Conservation (phyloP, 2,113 vertebrate species). For the Channa maculata region DNA sequence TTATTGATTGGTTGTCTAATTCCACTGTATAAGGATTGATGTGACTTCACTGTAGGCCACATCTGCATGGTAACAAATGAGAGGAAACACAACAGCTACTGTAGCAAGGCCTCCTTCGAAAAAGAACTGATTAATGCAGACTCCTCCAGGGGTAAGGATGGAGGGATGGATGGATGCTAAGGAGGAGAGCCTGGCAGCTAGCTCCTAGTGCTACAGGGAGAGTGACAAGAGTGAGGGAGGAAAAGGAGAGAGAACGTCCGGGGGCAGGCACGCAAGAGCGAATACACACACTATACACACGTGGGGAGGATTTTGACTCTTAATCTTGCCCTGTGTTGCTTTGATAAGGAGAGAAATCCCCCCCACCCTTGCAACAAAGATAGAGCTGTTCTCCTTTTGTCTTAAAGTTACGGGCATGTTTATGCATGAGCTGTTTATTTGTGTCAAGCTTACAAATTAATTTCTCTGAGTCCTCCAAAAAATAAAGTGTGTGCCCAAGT, state of each 20-base stretch:
- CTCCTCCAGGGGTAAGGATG: slow-evolving; percentile 72
- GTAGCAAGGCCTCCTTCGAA: slow-evolving; percentile 60
- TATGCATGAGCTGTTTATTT: slow-evolving; percentile 80
- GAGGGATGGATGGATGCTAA: slow-evolving; percentile 77
- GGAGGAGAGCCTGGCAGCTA: slow-evolving; percentile 76
- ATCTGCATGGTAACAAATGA: slow-evolving; percentile 74
- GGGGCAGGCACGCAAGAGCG: slow-evolving; percentile 72
- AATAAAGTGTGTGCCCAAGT: slow-evolving; percentile 60
- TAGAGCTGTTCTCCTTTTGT: slow-evolving; percentile 80
- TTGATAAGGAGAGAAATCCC: slow-evolving; percentile 81
- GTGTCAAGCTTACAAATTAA: slow-evolving; percentile 75
- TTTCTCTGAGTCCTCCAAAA: slow-evolving; percentile 63
- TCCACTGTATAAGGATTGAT: slow-evolving; percentile 63
- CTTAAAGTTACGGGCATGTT: slow-evolving; percentile 78
- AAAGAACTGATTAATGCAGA: slow-evolving; percentile 74
- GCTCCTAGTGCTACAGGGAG: slow-evolving; percentile 72
- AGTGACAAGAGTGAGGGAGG: slow-evolving; percentile 63
- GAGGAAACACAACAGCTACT: slow-evolving; percentile 59
- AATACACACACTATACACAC: slow-evolving; percentile 64
- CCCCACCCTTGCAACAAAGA: slow-evolving; percentile 67
- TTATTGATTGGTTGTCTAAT: slow-evolving; percentile 56
- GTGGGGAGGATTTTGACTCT: slow-evolving; percentile 79
- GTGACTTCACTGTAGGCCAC: slow-evolving; percentile 53
- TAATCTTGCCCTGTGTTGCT: slow-evolving; percentile 82
- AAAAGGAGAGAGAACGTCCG: slow-evolving; percentile 72